Percentiles rank a stretch among this genome's conserved stretches.
Evolutionary conservation across 1,140 invertebrate genomes (phyloP).

Genomic region (Drosophila funebris): DNA sequence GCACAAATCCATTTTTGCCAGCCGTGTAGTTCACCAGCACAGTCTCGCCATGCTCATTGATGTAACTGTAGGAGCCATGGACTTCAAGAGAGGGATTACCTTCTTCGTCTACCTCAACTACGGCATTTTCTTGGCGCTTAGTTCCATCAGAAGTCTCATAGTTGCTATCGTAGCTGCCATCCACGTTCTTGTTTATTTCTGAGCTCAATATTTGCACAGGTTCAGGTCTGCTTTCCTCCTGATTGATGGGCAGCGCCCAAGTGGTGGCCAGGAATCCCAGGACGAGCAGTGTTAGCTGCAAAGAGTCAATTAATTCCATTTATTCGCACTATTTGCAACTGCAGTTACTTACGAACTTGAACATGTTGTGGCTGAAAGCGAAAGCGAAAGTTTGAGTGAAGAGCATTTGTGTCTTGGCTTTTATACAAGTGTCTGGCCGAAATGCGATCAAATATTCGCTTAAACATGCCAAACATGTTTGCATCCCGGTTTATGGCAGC

Average conservation of each 20-base stretch:
- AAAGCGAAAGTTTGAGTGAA: conserved; percentile 73
- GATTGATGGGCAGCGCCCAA: conserved; percentile 22
- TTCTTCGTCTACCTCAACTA: conserved; percentile 54
- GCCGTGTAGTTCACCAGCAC: conserved; percentile 77
- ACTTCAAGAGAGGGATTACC: conserved; percentile 43
- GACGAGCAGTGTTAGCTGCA: conserved; percentile 57
- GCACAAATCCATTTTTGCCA: conserved; percentile 76
- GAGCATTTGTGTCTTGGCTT: conserved; percentile 53
- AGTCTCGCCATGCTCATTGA: conserved; percentile 54
- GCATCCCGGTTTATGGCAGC: conserved; percentile 70
- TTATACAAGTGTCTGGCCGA: conserved; percentile 53
- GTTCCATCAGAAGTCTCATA: conserved; percentile 63
- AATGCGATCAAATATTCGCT: conserved; percentile 31
- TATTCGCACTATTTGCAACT: too few relatives aligned
- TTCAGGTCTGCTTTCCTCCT: background rate
- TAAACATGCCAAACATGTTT: conserved; percentile 83
- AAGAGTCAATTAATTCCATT: too few relatives aligned
- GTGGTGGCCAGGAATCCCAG: conserved; percentile 33
- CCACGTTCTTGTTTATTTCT: conserved; percentile 43
- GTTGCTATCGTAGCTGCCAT: conserved; percentile 51
- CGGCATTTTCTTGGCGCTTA: conserved; percentile 43
- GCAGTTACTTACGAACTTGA: conserved; percentile 71
- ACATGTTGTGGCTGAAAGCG: conserved; percentile 52
- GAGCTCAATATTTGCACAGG: conserved; percentile 60
- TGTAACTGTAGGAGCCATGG: conserved; percentile 71